A percentile compares a stretch with the other conserved stretches of the same genome.
Conservation (phyloP, 2,797 vertebrate species). For the Artibeus jamaicensis region DNA sequence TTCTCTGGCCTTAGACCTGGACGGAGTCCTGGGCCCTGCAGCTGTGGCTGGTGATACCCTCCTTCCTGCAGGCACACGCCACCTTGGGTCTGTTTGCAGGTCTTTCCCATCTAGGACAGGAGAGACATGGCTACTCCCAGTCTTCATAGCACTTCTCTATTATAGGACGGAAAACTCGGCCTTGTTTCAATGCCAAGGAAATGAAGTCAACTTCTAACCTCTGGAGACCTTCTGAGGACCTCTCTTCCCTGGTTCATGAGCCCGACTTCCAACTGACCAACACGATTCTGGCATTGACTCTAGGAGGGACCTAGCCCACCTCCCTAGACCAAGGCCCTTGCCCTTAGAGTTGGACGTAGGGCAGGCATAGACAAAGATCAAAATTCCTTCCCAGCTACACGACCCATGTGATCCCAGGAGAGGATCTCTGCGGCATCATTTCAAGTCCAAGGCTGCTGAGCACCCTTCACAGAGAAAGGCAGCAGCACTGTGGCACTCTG, state of each 20-base stretch:
- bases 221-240: not conserved
- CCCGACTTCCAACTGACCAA: not conserved
- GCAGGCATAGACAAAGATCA: not conserved
- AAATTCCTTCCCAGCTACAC: not conserved
- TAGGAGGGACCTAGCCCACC: not conserved
- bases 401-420: not conserved
- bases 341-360: not conserved
- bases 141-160: not conserved
- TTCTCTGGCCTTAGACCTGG: not conserved
- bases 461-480: not conserved
- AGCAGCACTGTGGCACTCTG: not conserved
- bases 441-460: not conserved
- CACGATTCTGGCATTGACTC: not conserved
- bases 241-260: not conserved
- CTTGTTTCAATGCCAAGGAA: not conserved
- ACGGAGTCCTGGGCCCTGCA: not conserved
- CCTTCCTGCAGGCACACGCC: not conserved
- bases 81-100: not conserved
- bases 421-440: not conserved
- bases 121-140: not conserved
- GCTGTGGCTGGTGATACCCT: not conserved
- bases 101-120: not conserved
- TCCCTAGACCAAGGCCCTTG: not conserved
- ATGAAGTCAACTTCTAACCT: not conserved
- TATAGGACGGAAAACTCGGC: not conserved